Evolutionary conservation across 2,888 invertebrate species (phyloP), one percentile per base, ranked within the genome.

Genomic region (Acleris laterana): DNA sequence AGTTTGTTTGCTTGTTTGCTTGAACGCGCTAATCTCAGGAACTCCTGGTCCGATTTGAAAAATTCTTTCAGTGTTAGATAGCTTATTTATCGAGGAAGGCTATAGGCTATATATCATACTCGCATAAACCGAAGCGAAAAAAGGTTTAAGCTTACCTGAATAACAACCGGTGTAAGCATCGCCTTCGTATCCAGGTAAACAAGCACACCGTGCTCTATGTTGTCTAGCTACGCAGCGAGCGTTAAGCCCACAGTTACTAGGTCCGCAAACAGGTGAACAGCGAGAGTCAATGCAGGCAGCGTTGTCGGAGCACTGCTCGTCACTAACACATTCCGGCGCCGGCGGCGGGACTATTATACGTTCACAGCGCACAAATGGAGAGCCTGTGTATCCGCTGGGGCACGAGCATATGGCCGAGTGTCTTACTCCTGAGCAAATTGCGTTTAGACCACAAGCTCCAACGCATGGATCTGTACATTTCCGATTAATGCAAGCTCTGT

Each of bases 341-440:
- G 95, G 95, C 70, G 88, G 74, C 63, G 84, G 62, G 49, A 82
- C 74, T 28, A 85, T 73, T 59, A 87, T 76, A 25, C 86, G 88
- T 70, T 93, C 93, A 77, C 98, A 98, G 70, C 96, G 95, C 7
- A 96, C 95, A 77, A 96, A 95, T 0, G 97, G 95, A 65, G 96
- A 95, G 51, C 98, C 98, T 49, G 94, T 94, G 80, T 95, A 97
- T 61, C 96, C 96, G 48, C 72, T 77, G 25, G 97, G 97, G 82
- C 98, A 98, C 0, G 96, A 95, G 80, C 98, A 98, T 16, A 97
- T 93, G 0, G 97, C 95, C 70, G 95, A 95, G 83, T 98, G 97
- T 71, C 93, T 82, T 5, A 93, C 82, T 20, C 89, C 95, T 72
- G 96, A 96, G 77, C 98, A 98, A 42, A 98, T 93, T 1, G 98